phyloP scores from a whole-genome alignment of 2,113 vertebrate genomes.

The Macaca nemestrina region DNA sequence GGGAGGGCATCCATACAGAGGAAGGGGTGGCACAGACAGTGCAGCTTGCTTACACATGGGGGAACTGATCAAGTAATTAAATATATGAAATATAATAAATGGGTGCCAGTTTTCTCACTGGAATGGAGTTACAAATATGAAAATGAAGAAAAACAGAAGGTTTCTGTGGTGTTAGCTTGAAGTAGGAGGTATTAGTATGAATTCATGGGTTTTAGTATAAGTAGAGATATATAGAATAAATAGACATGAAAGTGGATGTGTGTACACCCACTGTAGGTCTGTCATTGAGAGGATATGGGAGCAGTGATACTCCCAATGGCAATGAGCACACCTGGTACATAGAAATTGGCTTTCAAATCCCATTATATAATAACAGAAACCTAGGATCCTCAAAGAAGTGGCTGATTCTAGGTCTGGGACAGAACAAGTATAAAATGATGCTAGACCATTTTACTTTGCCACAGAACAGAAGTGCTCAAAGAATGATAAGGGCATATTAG shows the following conservation, averaged over 20 bases:
- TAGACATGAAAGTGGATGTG: not conserved
- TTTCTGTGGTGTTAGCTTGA: not conserved
- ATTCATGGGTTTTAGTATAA: not conserved
- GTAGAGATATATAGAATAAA: not conserved
- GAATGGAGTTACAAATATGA: not conserved
- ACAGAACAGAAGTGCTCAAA: not conserved
- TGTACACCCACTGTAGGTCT: rapidly evolving
- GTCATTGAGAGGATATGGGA: not conserved
- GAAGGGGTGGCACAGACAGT: rapidly evolving
- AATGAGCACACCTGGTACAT: not conserved
- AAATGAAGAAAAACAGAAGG: not conserved
- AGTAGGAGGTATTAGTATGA: not conserved
- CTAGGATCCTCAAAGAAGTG: not conserved
- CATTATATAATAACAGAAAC: not conserved
- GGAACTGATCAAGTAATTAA: not conserved
- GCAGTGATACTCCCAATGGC: not conserved
- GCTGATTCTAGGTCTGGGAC: not conserved
- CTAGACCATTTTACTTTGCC: not conserved
- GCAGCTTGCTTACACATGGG: rapidly evolving
- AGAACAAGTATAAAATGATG: not conserved
- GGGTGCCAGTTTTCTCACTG: not conserved
- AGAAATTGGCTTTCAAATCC: not conserved
- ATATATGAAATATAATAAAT: not conserved
- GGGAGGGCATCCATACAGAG: not conserved
- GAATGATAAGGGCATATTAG: not conserved